Conservation (phyloP, 2,113 vertebrate genomes). For the Scophthalmus maximus region DNA sequence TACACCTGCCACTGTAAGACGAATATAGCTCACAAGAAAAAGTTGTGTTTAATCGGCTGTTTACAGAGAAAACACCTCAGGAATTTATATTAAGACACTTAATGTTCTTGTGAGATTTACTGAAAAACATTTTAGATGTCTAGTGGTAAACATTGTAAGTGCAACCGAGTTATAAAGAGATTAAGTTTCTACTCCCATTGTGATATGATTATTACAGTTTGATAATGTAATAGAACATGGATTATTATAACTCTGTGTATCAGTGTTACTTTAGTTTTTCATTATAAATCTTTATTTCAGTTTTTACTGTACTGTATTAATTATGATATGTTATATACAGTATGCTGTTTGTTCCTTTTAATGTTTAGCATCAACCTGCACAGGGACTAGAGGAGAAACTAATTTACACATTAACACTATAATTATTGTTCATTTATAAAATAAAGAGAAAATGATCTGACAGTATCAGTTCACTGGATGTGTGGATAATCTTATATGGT, state of each 20-base stretch:
- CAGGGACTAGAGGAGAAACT: too few species aligned
- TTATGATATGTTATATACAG: background rate
- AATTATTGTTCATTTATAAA: too few species aligned
- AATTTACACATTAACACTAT: too few species aligned
- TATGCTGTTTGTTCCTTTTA: too few species aligned
- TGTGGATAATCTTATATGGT: too few species aligned
- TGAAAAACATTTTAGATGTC: slow-evolving; percentile 4
- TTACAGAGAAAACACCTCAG: slow-evolving; percentile 47
- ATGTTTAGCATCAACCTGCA: too few species aligned
- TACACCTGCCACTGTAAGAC: slow-evolving; percentile 57
- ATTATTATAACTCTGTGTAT: background rate
- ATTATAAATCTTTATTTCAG: background rate
- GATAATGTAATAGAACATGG: background rate
- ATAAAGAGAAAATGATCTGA: background rate
- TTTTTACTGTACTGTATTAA: background rate
- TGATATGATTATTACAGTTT: background rate
- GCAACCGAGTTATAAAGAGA: background rate
- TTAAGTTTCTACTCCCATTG: background rate
- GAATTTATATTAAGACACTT: slow-evolving; percentile 19
- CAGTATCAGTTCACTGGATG: too few species aligned
- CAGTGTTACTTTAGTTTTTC: background rate
- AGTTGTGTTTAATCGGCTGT: slow-evolving; percentile 43
- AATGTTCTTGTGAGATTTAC: background rate
- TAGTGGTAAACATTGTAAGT: background rate
- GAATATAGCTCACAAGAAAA: background rate